Evolutionary conservation across 2,888 invertebrate genomes (phyloP), one percentile per base, ranked within the genome.

Genomic region (Sturmia bella): DNA sequence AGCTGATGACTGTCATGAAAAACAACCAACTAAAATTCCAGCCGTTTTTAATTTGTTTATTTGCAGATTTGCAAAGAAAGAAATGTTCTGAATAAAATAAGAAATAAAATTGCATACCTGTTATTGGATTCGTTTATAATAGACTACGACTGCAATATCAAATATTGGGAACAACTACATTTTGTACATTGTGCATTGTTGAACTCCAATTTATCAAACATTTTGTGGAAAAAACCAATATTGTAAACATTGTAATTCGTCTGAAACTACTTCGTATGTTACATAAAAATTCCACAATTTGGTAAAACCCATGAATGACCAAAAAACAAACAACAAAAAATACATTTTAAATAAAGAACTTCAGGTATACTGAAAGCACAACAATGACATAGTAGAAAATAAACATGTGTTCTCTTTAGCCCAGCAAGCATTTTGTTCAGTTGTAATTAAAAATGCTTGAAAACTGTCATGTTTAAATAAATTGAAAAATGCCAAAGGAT

Each of bases 241-340:
- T 64, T 77, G 77, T 56, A 70, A 77, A 64, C 50, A 77, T 48
- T 70, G 77, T 70, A 57, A 70, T 56, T 77, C 57, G 48, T 48
- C 63, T 70, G 41, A 48, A 70, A 64, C 50, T 57, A 27, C 27
- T 64, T 39, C 37, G 21, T 70, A 6, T 45, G n/a, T 48, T 63
- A 56, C 69, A 77, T 70, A 32, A 50, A 70, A 73, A 81, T 63
- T 77, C 68, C 56, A 74, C 81, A 81, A 77, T 77, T 81, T 81
- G 77, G 77, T 69, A 69, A 63, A 76, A 81, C 64, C 57, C 73
- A 81, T 81, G 77, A 77, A 64, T 77, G 81, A 63, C 69, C 77
- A 76, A 54, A 61, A 68, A 77, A 63, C 69, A 73, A 76, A 54
- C 54, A 68, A 59, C 37, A 66, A 78, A 19, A 56, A 43, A 57